These are phyloP conservation scores for Bombus vancouverensis DNA, from an alignment of 1,140 invertebrate genomes.

Conservation along the genomic window DNA sequence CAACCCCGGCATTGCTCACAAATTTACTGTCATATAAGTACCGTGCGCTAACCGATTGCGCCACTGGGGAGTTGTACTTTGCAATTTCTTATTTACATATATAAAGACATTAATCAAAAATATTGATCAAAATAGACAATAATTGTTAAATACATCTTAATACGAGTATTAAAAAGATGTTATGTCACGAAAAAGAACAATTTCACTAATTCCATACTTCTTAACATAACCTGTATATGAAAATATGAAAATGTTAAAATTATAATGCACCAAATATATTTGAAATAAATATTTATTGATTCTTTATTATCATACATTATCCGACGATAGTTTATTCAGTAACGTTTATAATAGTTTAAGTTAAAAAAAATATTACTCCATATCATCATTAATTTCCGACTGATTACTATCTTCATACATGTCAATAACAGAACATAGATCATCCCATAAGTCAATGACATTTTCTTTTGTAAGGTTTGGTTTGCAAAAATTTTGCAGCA, in stretches of 20 bases:
- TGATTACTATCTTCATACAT: constrained; percentile 12
- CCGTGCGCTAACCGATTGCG: constrained; percentile 99
- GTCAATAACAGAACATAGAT: constrained; percentile 36
- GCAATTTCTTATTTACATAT: constrained; percentile 48
- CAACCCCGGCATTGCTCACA: constrained; percentile 97
- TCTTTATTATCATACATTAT: not conserved
- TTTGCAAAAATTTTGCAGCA: constrained; percentile 44
- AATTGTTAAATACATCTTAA: not conserved
- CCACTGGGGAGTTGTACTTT: constrained; percentile 89
- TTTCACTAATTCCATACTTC: not conserved
- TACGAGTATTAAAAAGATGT: not conserved
- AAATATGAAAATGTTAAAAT: no score
- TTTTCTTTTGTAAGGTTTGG: not conserved
- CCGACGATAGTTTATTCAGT: not conserved
- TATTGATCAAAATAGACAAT: not conserved
- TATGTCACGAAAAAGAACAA: not conserved
- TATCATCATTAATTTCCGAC: not conserved
- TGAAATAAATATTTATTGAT: constrained; percentile 23
- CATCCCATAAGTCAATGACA: constrained; percentile 40
- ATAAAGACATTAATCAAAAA: not conserved
- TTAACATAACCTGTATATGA: not conserved
- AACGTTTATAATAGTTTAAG: no score
- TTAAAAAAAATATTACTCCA: not conserved
- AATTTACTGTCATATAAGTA: constrained; percentile 95
- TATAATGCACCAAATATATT: no score